Evolutionary conservation across 2,797 vertebrate species (phyloP), one percentile per base, ranked within the genome.

Genomic region (Prunella strophiata): DNA sequence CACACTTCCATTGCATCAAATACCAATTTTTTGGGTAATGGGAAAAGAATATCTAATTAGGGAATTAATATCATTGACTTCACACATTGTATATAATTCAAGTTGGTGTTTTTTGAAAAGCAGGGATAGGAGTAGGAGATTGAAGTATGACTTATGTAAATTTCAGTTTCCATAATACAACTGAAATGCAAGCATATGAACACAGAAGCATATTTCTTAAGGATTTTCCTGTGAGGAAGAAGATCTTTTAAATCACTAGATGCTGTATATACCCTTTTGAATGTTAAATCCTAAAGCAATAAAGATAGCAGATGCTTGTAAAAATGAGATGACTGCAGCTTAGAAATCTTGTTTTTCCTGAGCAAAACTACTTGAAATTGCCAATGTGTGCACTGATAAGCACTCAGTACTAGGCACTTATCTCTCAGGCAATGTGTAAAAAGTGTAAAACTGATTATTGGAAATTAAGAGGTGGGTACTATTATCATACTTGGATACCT

Each of bases 1-100:
- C 94, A 95, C 59, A 34, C 94, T 97, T 96, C n/a, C 42, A 72
- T 95, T 95, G 91, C 94, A 94, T 96, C 94, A 95, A 95, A 95
- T 92, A 95, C 40, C 93, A 73, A 83, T 97, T 97, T 97, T 97
- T 63, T 21, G 57, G 52, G 62, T 95, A 96, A 96, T 93, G 85
- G 76, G 89, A 89, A 95, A 96, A 96, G 84, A 93, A 91, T 89
- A 90, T 77, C 77, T 94, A 93, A 97, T 97, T 89, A 96, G 79
- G 38, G 77, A 86, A 72, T 82, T 73, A 89, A 90, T 85, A 52
- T 70, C 51, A 81, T 86, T 95, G 83, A 84, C 72, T 81, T 93
- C 91, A 92, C 72, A 50, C 42, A 2, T 62, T 58, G 48, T 30
- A 15, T 55, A 32, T 50, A 57, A 68, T 91, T 88, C 1, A 2